Conservation (phyloP, 2,113 vertebrate genomes). For the Dicentrarchus labrax region DNA sequence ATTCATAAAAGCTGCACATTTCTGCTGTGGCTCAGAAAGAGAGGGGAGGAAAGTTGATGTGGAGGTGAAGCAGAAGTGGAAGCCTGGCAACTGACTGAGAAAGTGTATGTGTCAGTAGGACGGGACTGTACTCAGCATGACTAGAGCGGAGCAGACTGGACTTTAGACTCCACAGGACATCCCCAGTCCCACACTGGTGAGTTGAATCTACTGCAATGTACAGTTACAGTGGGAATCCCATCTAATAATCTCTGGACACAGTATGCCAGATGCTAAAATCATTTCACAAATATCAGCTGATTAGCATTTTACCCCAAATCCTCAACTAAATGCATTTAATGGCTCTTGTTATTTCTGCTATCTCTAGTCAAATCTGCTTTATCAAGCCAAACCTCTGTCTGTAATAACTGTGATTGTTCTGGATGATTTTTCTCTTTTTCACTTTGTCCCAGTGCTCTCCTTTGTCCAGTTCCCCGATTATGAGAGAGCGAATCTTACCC, state of each 20-base stretch:
- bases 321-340: constrained; percentile 10
- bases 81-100: constrained; percentile 33
- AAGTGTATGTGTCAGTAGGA: constrained; percentile 44
- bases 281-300: neutral
- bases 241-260: constrained; percentile 1
- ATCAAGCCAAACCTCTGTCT: neutral
- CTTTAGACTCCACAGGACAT: constrained; percentile 49
- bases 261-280: neutral
- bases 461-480: constrained; percentile 80
- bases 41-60: constrained; percentile 49
- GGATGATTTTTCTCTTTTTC: constrained; percentile 10
- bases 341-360: neutral
- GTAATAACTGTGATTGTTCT: neutral
- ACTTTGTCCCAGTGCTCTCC: constrained; percentile 37
- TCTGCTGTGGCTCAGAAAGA: constrained; percentile 57
- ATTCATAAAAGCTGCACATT: constrained; percentile 90
- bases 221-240: neutral
- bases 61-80: constrained; percentile 51
- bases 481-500: constrained; percentile 87
- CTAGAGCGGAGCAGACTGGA: constrained; percentile 43
- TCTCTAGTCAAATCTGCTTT: neutral
- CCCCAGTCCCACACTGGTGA: constrained; percentile 66
- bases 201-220: constrained; percentile 37
- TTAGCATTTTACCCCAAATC: neutral
- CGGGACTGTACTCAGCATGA: constrained; percentile 47